These are phyloP conservation scores for Pelodytes ibericus DNA, from an alignment of 2,797 vertebrate genomes.

Conservation along the genomic window DNA sequence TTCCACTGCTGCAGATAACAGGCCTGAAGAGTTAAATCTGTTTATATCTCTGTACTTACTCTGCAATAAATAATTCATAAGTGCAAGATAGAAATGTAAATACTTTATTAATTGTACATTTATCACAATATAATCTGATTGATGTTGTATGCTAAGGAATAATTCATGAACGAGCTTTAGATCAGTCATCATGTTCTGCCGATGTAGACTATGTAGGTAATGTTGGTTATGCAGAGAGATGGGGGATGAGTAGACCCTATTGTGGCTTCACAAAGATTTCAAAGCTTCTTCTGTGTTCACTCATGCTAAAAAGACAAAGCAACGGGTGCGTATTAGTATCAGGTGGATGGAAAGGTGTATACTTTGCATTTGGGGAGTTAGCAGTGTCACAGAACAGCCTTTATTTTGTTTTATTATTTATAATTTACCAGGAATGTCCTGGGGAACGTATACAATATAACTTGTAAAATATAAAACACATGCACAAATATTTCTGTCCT, in stretches of 20 bases:
- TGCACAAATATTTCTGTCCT: too few species aligned
- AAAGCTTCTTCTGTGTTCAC: background rate
- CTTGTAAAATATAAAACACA: too few species aligned
- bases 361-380: too few species aligned
- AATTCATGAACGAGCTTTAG: slow-evolving; percentile 35
- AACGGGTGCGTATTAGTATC: background rate
- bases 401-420: too few species aligned
- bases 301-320: background rate
- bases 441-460: too few species aligned
- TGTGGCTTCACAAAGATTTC: background rate
- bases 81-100: slow-evolving; percentile 44
- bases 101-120: slow-evolving; percentile 49
- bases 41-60: slow-evolving; percentile 8
- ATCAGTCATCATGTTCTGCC: slow-evolving; percentile 39
- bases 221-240: background rate
- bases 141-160: slow-evolving; percentile 38
- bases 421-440: too few species aligned
- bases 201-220: slow-evolving; percentile 4
- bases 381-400: too few species aligned
- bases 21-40: slow-evolving; percentile 17
- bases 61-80: slow-evolving; percentile 45
- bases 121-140: slow-evolving; percentile 52
- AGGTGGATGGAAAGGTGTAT: too few species aligned
- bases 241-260: background rate
- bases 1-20: background rate